Conservation (phyloP, 1,140 invertebrate species). For the Ephestia elutella region DNA sequence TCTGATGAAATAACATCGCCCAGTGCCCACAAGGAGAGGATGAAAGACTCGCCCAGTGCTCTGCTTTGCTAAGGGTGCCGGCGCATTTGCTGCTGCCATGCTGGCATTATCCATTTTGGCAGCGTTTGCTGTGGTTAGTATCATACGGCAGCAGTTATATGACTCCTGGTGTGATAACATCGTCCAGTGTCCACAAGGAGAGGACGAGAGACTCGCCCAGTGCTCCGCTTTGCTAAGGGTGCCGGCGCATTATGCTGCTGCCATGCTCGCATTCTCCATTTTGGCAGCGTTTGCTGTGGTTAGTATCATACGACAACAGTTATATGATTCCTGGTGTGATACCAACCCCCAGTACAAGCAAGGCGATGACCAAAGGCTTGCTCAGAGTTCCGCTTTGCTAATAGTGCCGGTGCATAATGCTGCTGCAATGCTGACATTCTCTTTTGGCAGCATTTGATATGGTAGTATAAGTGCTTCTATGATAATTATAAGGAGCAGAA, state of each 20-base stretch:
- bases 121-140: conserved; percentile 53
- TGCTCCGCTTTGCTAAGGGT: conserved; percentile 84
- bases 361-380: conserved; percentile 88
- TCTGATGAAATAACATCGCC: conserved; percentile 90
- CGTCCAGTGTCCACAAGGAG: conserved; percentile 89
- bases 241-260: conserved; percentile 81
- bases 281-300: conserved; percentile 55
- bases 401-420: conserved; percentile 83
- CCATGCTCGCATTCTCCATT: conserved; percentile 54
- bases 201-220: conserved; percentile 88
- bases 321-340: conserved; percentile 92
- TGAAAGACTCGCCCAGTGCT: conserved; percentile 87
- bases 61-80: conserved; percentile 82
- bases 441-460: conserved; percentile 52
- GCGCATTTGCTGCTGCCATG: conserved; percentile 78
- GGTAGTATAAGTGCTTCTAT: too few relatives aligned
- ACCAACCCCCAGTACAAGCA: conserved; percentile 89
- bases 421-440: conserved; percentile 70
- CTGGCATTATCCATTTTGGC: conserved; percentile 58
- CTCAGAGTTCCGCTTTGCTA: conserved; percentile 84
- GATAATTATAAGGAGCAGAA: too few relatives aligned
- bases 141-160: too few relatives aligned
- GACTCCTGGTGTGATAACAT: conserved; percentile 92
- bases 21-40: conserved; percentile 93
- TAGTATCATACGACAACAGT: too few relatives aligned